Base-by-base conservation (phyloP, 37 sponge, comb jelly and placozoan genomes). In the Petrosia ficiformis region DNA sequence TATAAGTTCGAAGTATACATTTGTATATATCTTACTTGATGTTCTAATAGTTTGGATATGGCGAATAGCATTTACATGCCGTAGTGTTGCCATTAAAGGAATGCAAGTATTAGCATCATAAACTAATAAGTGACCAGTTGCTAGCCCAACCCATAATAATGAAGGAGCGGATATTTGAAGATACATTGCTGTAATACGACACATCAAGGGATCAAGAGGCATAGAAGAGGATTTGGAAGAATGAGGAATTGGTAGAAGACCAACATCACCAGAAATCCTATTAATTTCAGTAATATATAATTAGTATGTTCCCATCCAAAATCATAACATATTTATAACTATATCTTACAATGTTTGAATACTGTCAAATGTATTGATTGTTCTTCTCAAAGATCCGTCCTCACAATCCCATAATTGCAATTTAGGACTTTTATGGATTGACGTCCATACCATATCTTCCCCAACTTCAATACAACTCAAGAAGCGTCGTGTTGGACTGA, bases 331-430 rank as follows among this genome's bases (percentile, higher is more conserved):
- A n/a, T n/a, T n/a, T n/a, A n/a, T n/a, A n/a, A n/a, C n/a, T n/a
- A n/a, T n/a, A n/a, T n/a, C n/a, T n/a, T n/a, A n/a, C n/a, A n/a
- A n/a, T n/a, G n/a, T n/a, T n/a, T n/a, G n/a, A n/a, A n/a, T n/a
- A n/a, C n/a, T n/a, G n/a, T n/a, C n/a, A n/a, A n/a, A n/a, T n/a
- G n/a, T n/a, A 61, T 61, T 61, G n/a, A 61, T 61, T n/a, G 14
- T 61, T 29, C 6, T 61, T 6, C 64, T 63, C 36, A 25, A 63
- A 31, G 39, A 80, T 16, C 74, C 81, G 32, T 84, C 81, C 36
- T 90, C 85, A 41, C 65, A 14, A 57, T 90, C 90, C 89, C 89
- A 88, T n/a, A 84, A 16, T 3, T 90, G 85, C 4, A 90, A 39
- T 34, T 24, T 34, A 29, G 90, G 37, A 37, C 82, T 77, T 8